Base-by-base conservation (phyloP, 2,888 invertebrate species). In the Dichetophora obliterata region DNA sequence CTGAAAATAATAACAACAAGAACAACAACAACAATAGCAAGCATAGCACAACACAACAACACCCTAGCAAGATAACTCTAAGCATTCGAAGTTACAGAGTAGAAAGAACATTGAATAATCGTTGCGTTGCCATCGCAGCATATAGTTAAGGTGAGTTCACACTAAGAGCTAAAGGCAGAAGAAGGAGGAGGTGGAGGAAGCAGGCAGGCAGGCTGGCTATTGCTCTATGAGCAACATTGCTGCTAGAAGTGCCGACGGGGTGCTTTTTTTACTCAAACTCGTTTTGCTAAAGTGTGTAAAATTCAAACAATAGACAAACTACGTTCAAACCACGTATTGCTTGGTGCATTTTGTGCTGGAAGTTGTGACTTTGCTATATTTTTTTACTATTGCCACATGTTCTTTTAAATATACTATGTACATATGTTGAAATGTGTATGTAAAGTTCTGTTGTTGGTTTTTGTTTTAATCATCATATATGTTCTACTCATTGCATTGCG, bases 221-320 rank as follows among this genome's bases (percentile, higher is more conserved):
- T 43, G 43, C 43, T 43, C 43, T 43, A 43, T 43, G 11, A 14
- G 43, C 43, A 43, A 43, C 14, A 14, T 43, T 43, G 14, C 43
- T 43, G 43, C 43, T 43, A 43, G 43, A 43, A 43, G 43, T 43
- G 43, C 43, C 11, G 43, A 11, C 43, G 43, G 43, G 43, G 11
- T 43, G 43, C 11, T 11, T 59, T 59, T 24, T 54, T 54, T 54
- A 1, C 22, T 22, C 27, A 27, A 27, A 24, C 59, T 24, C 11
- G 24, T 59, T 59, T 27, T 59, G 3, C n/a, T 27, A 50, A 68
- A 48, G n/a, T 31, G 63, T 63, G 24, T 50, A 48, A 50, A 68
- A 68, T 68, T 48, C 68, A 24, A 68, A 68, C 68, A 68, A 68
- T 48, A 52, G 52, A 68, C 24, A 43, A 68, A 34, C n/a, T 68